These are phyloP conservation scores for Cariama cristata DNA, from an alignment of 2,113 vertebrate genomes.

Conservation along the genomic window DNA sequence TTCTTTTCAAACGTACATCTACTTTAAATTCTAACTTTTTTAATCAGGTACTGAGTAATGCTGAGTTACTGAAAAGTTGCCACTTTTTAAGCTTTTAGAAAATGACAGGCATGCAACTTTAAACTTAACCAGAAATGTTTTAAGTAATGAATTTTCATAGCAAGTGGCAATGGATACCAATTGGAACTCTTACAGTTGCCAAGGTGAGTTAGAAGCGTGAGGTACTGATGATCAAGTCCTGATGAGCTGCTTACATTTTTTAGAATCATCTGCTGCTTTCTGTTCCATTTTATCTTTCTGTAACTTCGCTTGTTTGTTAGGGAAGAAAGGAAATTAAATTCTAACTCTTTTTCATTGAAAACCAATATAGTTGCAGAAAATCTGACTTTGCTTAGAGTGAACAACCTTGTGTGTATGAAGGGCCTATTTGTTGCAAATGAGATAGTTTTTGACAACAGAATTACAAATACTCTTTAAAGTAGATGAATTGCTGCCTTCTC, in stretches of 20 bases:
- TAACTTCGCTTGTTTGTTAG: neutral
- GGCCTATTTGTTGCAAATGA: neutral
- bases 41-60: neutral
- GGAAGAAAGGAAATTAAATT: neutral
- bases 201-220: neutral
- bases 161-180: neutral
- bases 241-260: neutral
- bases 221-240: neutral
- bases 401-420: neutral
- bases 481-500: neutral
- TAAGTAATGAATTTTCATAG: neutral
- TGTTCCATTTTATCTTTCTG: neutral
- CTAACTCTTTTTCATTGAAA: neutral
- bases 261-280: neutral
- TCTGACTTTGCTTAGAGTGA: neutral
- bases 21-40: constrained; percentile 36
- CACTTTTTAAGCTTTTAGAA: neutral
- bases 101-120: neutral
- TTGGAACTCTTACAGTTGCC: neutral
- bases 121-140: neutral
- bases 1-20: neutral
- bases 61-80: neutral
- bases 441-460: neutral
- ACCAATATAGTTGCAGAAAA: neutral
- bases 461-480: neutral